Percentiles rank a stretch among this genome's conserved stretches.
Evolutionary conservation across 2,113 vertebrate genomes (phyloP).

Genomic region (Hystrix brachyura): DNA sequence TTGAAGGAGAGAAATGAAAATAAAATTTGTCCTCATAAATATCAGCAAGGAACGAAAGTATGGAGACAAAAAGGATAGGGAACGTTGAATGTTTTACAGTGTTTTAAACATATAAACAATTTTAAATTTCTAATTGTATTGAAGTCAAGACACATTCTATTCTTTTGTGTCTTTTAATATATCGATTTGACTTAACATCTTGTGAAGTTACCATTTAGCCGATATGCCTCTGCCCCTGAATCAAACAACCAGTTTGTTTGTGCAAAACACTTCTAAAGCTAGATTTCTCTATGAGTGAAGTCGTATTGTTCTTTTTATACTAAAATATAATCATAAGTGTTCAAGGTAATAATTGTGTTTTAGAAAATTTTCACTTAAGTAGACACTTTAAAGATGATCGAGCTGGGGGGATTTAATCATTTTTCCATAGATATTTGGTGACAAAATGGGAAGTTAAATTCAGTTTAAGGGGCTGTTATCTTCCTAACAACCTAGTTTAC

Average conservation of each 20-base stretch:
- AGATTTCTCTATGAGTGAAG: not conserved
- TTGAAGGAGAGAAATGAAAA: conserved; percentile 2
- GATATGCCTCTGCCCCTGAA: not conserved
- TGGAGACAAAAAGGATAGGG: not conserved
- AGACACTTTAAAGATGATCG: not conserved
- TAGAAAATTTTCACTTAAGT: not conserved
- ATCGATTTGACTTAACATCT: not conserved
- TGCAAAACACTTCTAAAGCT: not conserved
- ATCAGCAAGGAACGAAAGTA: conserved; percentile 1
- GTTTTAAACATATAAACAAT: not conserved
- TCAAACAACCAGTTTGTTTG: not conserved
- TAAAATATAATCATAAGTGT: not conserved
- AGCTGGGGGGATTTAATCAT: not conserved
- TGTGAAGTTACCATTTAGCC: conserved; percentile 7
- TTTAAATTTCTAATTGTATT: conserved; percentile 7
- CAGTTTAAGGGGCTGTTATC: not conserved
- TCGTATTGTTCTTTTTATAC: not conserved
- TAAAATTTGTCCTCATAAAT: conserved; percentile 37
- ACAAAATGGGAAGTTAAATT: conserved; percentile 12
- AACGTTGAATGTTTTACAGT: not conserved
- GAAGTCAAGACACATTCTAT: not conserved
- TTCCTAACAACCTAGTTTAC: not conserved
- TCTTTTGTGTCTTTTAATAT: not conserved
- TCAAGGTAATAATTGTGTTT: not conserved
- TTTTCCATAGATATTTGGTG: not conserved